Conservation (phyloP, 1,140 invertebrate species). For the Drosophila miranda region DNA sequence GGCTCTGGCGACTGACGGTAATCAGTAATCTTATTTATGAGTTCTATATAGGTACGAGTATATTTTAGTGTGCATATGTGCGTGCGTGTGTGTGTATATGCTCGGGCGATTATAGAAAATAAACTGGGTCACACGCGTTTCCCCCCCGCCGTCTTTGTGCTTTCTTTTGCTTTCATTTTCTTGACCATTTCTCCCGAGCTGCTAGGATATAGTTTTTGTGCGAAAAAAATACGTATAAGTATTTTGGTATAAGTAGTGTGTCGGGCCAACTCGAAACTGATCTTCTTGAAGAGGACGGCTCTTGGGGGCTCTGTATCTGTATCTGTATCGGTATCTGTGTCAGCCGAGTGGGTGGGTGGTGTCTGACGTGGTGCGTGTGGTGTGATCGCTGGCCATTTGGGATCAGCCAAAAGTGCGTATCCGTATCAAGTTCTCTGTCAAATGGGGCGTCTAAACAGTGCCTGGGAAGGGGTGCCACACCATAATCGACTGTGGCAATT, state of each 20-base stretch:
- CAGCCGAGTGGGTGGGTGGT: constrained; percentile 19
- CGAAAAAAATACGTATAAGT: not conserved
- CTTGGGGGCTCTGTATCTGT: constrained; percentile 1
- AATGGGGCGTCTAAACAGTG: constrained; percentile 59
- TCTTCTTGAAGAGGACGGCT: constrained; percentile 35
- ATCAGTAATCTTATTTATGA: constrained; percentile 77
- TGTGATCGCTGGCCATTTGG: not conserved
- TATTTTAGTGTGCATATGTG: constrained; percentile 13
- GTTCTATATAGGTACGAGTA: constrained; percentile 34
- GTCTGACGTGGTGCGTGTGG: not conserved
- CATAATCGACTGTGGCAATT: constrained; percentile 37
- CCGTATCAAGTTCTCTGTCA: constrained; percentile 18
- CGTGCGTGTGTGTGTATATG: constrained; percentile 5
- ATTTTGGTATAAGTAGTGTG: not conserved
- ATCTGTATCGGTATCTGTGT: constrained; percentile 14
- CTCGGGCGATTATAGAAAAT: constrained; percentile 35
- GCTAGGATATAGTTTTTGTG: constrained; percentile 19
- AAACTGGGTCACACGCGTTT: constrained; percentile 70
- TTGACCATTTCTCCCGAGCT: not conserved
- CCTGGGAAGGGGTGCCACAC: not conserved
- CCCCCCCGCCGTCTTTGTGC: not conserved
- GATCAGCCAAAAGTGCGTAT: constrained; percentile 17
- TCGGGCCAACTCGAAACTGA: constrained; percentile 37
- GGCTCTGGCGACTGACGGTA: constrained; percentile 46
- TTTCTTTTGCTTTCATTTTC: constrained; percentile 11